Conservation (phyloP, 2,797 vertebrate species). For the Florisuga fusca region DNA sequence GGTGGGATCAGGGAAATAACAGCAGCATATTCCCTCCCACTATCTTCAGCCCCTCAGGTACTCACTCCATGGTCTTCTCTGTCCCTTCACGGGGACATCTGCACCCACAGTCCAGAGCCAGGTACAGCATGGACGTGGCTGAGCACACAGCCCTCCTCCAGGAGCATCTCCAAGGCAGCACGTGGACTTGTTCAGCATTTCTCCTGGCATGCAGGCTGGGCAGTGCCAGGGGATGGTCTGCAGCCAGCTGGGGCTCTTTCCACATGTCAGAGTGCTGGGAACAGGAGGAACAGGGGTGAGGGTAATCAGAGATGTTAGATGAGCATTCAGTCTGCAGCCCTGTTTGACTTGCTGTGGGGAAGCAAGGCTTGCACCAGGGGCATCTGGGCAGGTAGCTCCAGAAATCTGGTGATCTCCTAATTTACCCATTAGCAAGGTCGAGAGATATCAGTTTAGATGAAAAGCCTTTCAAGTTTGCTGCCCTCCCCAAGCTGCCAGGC, state of each 20-base stretch:
- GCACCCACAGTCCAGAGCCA: neutral
- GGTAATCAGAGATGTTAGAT: neutral
- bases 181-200: neutral
- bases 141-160: neutral
- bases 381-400: neutral
- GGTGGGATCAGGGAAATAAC: neutral
- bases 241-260: neutral
- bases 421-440: neutral
- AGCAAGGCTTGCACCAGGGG: neutral
- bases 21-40: neutral
- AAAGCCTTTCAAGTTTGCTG: neutral
- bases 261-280: neutral
- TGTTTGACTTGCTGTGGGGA: fast-evolving
- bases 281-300: neutral
- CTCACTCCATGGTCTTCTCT: neutral
- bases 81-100: neutral
- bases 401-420: neutral
- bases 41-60: neutral
- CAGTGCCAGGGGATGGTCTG: neutral
- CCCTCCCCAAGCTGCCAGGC: neutral
- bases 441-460: neutral
- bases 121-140: neutral
- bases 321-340: fast-evolving
- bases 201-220: neutral
- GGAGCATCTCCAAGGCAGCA: neutral